A percentile compares a stretch with the other conserved stretches of the same genome.
These are phyloP conservation scores for Neotoxoptera formosana DNA, from an alignment of 1,140 invertebrate species.

Conservation along the genomic window DNA sequence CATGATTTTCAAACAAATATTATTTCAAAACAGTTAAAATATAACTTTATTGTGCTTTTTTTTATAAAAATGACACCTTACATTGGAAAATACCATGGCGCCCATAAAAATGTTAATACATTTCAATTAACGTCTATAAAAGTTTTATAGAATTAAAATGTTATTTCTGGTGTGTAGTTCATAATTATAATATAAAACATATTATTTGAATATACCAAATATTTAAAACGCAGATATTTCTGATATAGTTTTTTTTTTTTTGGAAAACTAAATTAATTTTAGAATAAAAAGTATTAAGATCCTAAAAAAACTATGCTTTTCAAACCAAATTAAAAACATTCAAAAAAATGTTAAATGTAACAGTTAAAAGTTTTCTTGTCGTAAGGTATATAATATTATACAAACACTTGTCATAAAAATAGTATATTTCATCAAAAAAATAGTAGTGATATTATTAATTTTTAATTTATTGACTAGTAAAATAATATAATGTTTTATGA, in stretches of 20 bases:
- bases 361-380: neutral
- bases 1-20: fast-evolving
- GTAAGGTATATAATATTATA: neutral
- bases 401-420: neutral
- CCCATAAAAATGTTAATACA: too few relatives aligned
- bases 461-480: neutral
- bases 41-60: neutral
- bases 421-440: neutral
- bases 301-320: neutral
- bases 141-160: neutral
- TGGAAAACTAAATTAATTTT: neutral
- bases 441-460: neutral
- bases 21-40: neutral
- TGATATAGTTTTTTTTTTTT: too few relatives aligned
- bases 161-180: neutral
- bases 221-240: too few relatives aligned
- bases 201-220: too few relatives aligned
- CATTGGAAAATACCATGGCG: neutral
- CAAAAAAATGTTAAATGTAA: too few relatives aligned
- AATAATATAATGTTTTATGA: neutral
- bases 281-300: neutral
- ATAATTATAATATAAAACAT: too few relatives aligned
- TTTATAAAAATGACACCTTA: neutral
- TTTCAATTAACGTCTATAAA: neutral
- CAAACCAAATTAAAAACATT: neutral